Evolutionary conservation across 1,140 invertebrate species (phyloP), one percentile per base, ranked within the genome.

Genomic region (Odontomachus brunneus): DNA sequence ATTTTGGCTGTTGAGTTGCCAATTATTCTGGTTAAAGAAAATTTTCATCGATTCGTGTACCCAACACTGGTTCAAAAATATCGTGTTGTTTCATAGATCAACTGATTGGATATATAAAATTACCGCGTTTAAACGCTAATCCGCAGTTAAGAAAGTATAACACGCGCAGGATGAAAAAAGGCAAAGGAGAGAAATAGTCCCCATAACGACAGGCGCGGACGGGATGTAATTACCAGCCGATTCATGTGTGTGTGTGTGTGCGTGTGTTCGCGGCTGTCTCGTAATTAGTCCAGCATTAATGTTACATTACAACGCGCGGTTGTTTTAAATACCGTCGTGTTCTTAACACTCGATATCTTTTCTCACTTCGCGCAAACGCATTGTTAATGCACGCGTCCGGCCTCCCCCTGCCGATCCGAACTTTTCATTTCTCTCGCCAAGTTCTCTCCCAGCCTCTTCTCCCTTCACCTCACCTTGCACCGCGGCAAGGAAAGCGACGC

Each of bases 261-360:
- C 5, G 29, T 33, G 29, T 33, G 29, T 33, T 33, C 29, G 29
- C 38, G 24, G 17, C 63, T 69, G 29, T 53, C 53, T n/a, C 29
- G 11, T 55, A 67, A 44, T 19, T 22, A 22, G 55, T 69, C 75
- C 26, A 57, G 75, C 75, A 49, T 78, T 55, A 78, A 78, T 67
- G 44, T 55, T 19, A 53, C 33, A 3, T 78, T 44, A 49, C 49
- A 69, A 44, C 12, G 15, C 38, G 65, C 48, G 14, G 3, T 11
- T 51, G 44, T 38, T 57, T 74, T 78, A 44, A 55, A 78, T 69
- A 44, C 44, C 15, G 33, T 17, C 29, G 29, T 33, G 29, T 33
- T 33, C 29, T 5, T 33, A 26, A 19, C 48, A 67, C 59, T 51
- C 73, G 59, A 75, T 44, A 66, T 19, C 29, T n/a, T 11, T 44